Conservation (phyloP, 2,888 invertebrate species). For the Hymenopus coronatus region DNA sequence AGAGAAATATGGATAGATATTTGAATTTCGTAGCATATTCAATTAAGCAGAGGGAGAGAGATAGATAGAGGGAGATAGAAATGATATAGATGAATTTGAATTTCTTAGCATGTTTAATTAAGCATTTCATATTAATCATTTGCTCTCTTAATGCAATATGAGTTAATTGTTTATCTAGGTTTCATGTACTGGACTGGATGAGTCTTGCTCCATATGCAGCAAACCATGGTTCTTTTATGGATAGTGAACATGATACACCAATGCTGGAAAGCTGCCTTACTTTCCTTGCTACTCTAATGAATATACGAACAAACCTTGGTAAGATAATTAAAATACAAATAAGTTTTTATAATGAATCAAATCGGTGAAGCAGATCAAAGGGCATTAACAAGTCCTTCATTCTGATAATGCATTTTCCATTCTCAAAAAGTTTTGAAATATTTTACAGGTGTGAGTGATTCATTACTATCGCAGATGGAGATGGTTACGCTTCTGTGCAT, state of each 20-base stretch:
- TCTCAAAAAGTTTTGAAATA: neutral
- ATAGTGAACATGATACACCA: constrained; percentile 78
- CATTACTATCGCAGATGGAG: constrained; percentile 74
- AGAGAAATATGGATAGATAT: too few relatives aligned
- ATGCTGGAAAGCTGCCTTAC: constrained; percentile 93
- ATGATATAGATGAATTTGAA: too few relatives aligned
- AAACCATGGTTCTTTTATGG: constrained; percentile 58
- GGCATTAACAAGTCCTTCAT: too few relatives aligned
- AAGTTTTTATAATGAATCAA: neutral
- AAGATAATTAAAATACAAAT: constrained; percentile 38
- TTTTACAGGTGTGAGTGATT: constrained; percentile 57
- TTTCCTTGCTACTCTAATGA: constrained; percentile 84
- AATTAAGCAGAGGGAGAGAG: too few relatives aligned
- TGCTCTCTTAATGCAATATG: neutral
- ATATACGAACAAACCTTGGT: constrained; percentile 85
- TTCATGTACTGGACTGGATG: constrained; percentile 84
- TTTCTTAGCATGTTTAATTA: too few relatives aligned
- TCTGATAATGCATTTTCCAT: neutral
- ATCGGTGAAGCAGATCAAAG: neutral
- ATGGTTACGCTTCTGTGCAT: constrained; percentile 92
- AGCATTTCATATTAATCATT: too few relatives aligned
- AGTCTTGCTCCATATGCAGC: constrained; percentile 69
- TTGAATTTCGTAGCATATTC: too few relatives aligned
- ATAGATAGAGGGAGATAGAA: too few relatives aligned
- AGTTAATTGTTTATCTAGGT: constrained; percentile 52